Evolutionary conservation across 2,888 invertebrate genomes (phyloP).

Genomic region (Chymomyza amoena): DNA sequence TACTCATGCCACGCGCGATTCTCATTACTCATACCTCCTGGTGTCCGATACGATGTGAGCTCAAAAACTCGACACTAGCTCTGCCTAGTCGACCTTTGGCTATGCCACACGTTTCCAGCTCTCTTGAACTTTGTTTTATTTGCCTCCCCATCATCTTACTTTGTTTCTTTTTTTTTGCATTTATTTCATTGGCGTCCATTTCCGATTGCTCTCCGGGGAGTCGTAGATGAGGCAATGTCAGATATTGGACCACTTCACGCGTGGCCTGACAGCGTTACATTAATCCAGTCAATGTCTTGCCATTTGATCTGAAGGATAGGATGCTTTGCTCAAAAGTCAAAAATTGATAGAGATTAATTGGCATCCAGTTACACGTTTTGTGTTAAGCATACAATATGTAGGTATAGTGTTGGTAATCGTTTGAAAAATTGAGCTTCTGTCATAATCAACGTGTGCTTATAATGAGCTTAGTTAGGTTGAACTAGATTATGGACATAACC

Average conservation of each 20-base stretch:
- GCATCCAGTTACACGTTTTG: conserved; percentile 55
- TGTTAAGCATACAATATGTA: conserved; percentile 24
- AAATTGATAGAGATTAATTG: conserved; percentile 69
- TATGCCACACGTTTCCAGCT: neutral
- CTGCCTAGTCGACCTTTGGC: conserved; percentile 14
- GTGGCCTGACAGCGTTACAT: conserved; percentile 19
- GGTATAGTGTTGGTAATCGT: conserved; percentile 15
- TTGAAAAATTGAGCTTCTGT: conserved; percentile 12
- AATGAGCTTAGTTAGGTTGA: neutral
- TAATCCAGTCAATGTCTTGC: conserved; percentile 72
- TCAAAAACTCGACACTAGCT: conserved; percentile 1
- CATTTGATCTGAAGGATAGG: conserved; percentile 53
- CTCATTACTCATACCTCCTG: conserved; percentile 67
- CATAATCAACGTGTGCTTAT: neutral
- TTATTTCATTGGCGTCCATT: conserved; percentile 71
- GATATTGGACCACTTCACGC: conserved; percentile 35
- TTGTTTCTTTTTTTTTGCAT: conserved; percentile 51
- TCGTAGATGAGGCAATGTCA: conserved; percentile 50
- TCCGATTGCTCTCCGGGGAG: conserved; percentile 75
- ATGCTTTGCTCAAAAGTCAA: conserved; percentile 18
- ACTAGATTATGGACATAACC: neutral
- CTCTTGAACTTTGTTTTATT: neutral
- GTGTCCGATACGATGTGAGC: conserved; percentile 42
- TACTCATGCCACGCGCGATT: conserved; percentile 19
- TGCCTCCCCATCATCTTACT: neutral